Evolutionary conservation across 2,888 invertebrate species (phyloP).

Genomic region (Trichogramma dendrolimi): DNA sequence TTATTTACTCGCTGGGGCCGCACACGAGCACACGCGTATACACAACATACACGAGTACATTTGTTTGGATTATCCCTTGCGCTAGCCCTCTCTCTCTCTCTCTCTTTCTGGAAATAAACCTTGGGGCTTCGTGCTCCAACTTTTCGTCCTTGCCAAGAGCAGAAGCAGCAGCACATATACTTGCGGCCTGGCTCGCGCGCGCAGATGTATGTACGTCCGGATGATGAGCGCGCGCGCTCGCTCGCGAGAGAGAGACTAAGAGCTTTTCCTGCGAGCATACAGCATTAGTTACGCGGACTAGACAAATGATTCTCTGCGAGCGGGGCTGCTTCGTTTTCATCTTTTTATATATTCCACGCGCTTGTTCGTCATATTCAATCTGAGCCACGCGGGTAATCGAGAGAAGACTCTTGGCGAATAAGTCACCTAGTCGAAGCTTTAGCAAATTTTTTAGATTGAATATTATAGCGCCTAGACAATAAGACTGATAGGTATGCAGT

Average conservation of each 20-base stretch:
- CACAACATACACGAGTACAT: conserved; percentile 44
- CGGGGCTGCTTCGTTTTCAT: no score
- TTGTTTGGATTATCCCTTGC: conserved; percentile 52
- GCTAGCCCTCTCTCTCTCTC: conserved; percentile 33
- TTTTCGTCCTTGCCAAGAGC: conserved; percentile 1
- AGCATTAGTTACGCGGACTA: no score
- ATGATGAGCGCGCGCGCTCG: neutral
- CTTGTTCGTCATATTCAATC: conserved; percentile 15
- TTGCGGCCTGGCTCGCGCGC: neutral
- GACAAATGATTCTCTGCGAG: no score
- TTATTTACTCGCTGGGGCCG: conserved; percentile 49
- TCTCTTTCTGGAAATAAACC: conserved; percentile 39
- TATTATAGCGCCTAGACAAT: no score
- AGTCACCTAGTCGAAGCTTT: no score
- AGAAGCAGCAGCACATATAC: neutral
- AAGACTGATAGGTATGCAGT: no score
- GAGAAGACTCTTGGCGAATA: no score
- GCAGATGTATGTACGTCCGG: neutral
- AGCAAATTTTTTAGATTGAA: no score
- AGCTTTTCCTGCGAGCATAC: no score
- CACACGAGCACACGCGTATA: conserved; percentile 32
- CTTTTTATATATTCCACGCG: conserved; percentile 9
- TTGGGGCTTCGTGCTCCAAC: conserved; percentile 29
- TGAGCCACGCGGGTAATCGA: neutral
- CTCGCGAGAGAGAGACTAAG: no score